A percentile compares a stretch with the other conserved stretches of the same genome.
Evolutionary conservation across 2,888 invertebrate species (phyloP).

Genomic region (Dicranocentrus wangi): DNA sequence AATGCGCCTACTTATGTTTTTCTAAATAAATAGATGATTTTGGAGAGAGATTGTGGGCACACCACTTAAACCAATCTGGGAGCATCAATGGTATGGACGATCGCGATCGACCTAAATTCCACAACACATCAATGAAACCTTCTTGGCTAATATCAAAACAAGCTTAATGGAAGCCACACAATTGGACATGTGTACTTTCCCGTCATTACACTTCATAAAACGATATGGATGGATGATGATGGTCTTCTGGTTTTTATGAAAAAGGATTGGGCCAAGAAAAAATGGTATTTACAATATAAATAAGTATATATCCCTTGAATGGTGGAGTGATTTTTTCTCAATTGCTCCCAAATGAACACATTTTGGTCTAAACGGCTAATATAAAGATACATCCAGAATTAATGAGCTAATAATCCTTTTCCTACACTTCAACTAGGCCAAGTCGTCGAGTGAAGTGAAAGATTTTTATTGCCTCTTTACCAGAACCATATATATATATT

Average conservation of each 20-base stretch:
- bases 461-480: conserved; percentile 1
- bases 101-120: too few relatives aligned
- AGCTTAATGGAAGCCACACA: conserved; percentile 36
- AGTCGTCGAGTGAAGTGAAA: neutral
- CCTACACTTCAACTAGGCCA: neutral
- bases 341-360: conserved; percentile 52
- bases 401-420: conserved; percentile 50
- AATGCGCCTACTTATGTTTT: neutral
- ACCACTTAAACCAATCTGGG: too few relatives aligned
- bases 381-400: conserved; percentile 37
- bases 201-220: conserved; percentile 21
- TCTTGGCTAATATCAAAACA: conserved; percentile 34
- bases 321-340: conserved; percentile 42
- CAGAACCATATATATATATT: neutral
- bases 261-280: too few relatives aligned
- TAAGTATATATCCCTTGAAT: too few relatives aligned
- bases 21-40: too few relatives aligned
- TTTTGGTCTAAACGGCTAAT: conserved; percentile 44
- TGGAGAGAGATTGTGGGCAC: too few relatives aligned
- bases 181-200: neutral
- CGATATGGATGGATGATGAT: too few relatives aligned
- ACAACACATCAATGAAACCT: too few relatives aligned
- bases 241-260: too few relatives aligned
- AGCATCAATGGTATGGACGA: too few relatives aligned
- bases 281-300: too few relatives aligned